Percentiles rank a stretch among this genome's conserved stretches.
phyloP scores from a whole-genome alignment of 2,888 invertebrate species.

The Melanostoma scalare region DNA sequence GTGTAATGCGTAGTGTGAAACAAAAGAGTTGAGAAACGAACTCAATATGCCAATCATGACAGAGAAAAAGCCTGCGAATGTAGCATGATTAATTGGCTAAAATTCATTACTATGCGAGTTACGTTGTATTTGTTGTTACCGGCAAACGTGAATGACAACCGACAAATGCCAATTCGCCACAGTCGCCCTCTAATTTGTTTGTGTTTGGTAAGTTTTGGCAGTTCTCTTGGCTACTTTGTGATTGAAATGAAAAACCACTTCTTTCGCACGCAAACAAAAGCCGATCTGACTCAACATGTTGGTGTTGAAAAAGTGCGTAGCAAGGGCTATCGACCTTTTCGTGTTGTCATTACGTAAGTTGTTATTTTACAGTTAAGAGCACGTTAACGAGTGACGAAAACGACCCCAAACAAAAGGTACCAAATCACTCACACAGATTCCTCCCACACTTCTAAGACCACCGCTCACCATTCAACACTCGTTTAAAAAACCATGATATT shows the following conservation, averaged over 20 bases:
- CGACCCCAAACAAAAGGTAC: slow-evolving; percentile 3
- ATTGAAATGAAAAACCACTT: too few species aligned
- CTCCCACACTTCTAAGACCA: neutral
- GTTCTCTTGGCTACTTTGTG: too few species aligned
- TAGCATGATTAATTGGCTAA: slow-evolving; percentile 47
- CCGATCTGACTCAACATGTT: too few species aligned
- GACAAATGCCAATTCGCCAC: slow-evolving; percentile 21
- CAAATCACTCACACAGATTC: slow-evolving; percentile 13
- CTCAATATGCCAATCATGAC: slow-evolving; percentile 27
- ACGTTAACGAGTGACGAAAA: neutral
- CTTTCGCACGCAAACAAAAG: too few species aligned
- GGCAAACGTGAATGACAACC: slow-evolving; percentile 38
- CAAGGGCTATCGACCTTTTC: neutral
- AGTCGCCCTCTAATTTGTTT: slow-evolving; percentile 1
- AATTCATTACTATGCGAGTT: slow-evolving; percentile 15
- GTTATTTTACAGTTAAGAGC: neutral
- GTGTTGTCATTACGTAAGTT: neutral
- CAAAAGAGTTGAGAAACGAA: slow-evolving; percentile 26
- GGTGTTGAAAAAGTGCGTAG: too few species aligned
- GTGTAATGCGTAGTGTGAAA: neutral
- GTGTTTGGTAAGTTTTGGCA: neutral
- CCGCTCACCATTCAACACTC: slow-evolving; percentile 26
- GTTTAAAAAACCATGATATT: slow-evolving; percentile 36
- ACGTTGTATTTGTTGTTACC: slow-evolving; percentile 4
- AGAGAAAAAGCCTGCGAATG: neutral